Percentiles rank a stretch among this genome's conserved stretches.
phyloP scores from a whole-genome alignment of 2,113 vertebrate genomes.

The Ailurus styani region DNA sequence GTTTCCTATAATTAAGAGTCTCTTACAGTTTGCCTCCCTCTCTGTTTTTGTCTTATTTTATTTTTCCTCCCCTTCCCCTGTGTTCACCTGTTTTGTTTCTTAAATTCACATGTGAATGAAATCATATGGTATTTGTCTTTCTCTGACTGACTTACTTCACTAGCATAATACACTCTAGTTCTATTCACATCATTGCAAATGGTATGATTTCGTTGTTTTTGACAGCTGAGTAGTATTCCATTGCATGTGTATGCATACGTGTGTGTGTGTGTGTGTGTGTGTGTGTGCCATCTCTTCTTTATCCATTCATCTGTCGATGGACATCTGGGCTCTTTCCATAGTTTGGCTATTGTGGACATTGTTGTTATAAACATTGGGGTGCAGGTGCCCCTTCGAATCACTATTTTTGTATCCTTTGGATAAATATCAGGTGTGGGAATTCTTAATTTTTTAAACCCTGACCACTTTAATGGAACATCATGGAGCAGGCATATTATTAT shows the following conservation, averaged over 20 bases:
- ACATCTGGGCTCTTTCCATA: neutral
- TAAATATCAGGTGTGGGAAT: neutral
- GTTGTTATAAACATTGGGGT: neutral
- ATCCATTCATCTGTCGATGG: neutral
- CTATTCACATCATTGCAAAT: neutral
- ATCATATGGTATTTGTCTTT: neutral
- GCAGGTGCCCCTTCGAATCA: neutral
- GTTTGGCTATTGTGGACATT: neutral
- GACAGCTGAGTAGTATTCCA: neutral
- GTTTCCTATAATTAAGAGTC: neutral
- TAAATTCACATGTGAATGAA: neutral
- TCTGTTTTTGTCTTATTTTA: neutral
- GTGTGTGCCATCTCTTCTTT: neutral
- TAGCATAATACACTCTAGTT: neutral
- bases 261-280: too few species aligned
- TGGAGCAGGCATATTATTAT: neutral
- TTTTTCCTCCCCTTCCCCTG: neutral
- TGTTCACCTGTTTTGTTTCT: neutral
- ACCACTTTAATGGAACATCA: neutral
- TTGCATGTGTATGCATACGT: neutral
- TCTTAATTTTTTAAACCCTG: neutral
- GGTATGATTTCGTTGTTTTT: neutral
- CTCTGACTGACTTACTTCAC: neutral
- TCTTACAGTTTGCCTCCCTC: neutral
- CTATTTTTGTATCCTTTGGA: neutral